Evolutionary conservation across 1,140 invertebrate genomes (phyloP), one percentile per base, ranked within the genome.

Genomic region (Metaphire vulgaris): DNA sequence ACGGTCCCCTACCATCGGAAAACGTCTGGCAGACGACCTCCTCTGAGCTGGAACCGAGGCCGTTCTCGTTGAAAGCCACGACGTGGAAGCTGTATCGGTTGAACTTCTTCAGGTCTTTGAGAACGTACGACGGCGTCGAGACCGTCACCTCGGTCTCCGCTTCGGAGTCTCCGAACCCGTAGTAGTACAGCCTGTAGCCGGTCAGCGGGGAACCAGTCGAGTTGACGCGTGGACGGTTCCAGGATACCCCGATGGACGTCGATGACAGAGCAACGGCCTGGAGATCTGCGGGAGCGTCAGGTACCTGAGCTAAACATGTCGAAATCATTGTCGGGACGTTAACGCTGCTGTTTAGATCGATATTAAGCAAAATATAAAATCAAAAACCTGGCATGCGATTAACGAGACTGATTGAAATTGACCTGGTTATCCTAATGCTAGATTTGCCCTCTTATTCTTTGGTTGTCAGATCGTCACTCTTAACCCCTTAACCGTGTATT

Each of bases 71-170:
- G 68, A 91, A 89, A 0, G 93, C 93, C 32, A 92, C 90, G 21
- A 95, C 75, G 88, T 91, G 92, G 77, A 96, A 89, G 80, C 88
- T 91, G 84, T 95, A 96, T 79, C 92, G 91, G 14, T 90, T 92
- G 83, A 90, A 94, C 79, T 91, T 89, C 75, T 89, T 88, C 67
- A 96, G 88, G 67, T 90, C 89, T 21, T 85, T 88, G 41, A 94
- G 84, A 78, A 89, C 87, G 80, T 89, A 88, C 0, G 84, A 83
- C n/a, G 88, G 87, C 65, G 30, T 72, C 31, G 85, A 85, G 1
- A 90, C 90, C 76, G 89, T 88, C 1, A 88, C 81, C 79, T 88
- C 88, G 76, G 88, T 88, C 82, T 90, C 89, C 33, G 28, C 41
- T 77, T 90, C 89, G 16, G 88, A 88, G 1, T 86, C 87, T 26